Percentiles rank a stretch among this genome's conserved stretches.
Evolutionary conservation across 2,113 vertebrate species (phyloP).

Genomic region (Python bivittatus): DNA sequence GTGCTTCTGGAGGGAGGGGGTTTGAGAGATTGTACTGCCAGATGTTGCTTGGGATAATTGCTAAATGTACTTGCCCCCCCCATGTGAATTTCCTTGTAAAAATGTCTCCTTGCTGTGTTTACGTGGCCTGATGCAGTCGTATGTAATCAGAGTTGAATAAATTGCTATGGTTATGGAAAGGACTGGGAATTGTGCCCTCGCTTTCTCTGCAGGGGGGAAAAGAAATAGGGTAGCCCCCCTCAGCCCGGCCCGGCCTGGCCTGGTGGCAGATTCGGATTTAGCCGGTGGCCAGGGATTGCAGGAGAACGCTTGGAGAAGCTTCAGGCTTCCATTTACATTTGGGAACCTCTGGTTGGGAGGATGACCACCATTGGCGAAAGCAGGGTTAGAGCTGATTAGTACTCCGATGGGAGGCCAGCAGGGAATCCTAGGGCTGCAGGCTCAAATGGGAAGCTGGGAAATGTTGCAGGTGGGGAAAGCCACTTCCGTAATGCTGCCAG

Average conservation of each 20-base stretch:
- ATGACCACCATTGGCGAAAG: too few species aligned
- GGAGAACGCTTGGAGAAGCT: too few species aligned
- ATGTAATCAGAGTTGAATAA: not conserved
- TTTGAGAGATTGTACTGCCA: not conserved
- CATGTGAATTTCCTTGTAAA: not conserved
- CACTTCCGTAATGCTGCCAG: too few species aligned
- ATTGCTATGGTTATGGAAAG: not conserved
- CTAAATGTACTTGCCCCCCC: not conserved
- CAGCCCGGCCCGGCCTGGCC: too few species aligned
- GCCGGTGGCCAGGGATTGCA: not conserved
- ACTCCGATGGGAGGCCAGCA: too few species aligned
- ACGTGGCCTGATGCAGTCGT: not conserved
- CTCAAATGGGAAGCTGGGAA: too few species aligned
- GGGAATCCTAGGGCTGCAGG: too few species aligned
- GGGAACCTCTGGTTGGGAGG: too few species aligned
- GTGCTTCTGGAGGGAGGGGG: accelerated
- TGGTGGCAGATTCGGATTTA: not conserved
- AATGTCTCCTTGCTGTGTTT: not conserved
- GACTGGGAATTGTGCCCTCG: not conserved
- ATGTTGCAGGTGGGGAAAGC: too few species aligned
- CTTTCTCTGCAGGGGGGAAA: not conserved
- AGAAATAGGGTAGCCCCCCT: not conserved
- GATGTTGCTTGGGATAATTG: not conserved
- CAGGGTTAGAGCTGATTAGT: too few species aligned
- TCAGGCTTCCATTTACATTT: too few species aligned